Evolutionary conservation across 1,140 invertebrate genomes (phyloP).

Genomic region (Pristionchus pacificus): DNA sequence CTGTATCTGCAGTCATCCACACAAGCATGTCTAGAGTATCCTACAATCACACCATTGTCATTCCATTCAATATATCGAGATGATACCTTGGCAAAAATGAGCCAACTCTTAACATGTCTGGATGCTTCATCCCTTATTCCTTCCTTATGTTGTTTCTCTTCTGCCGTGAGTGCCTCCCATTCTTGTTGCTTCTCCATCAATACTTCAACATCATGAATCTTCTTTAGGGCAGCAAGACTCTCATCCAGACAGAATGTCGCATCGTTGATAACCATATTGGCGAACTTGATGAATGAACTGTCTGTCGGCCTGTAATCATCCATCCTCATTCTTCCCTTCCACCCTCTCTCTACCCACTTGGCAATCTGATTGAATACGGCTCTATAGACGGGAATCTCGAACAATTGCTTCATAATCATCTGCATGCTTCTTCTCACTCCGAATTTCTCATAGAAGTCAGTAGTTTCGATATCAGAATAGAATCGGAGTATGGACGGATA

Average conservation of each 20-base stretch:
- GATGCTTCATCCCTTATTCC: constrained; percentile 72
- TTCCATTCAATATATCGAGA: not conserved
- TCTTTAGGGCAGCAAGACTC: constrained; percentile 85
- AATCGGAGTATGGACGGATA: constrained; percentile 91
- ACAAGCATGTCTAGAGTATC: constrained; percentile 98
- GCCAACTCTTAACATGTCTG: constrained; percentile 76
- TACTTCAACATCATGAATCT: constrained; percentile 86
- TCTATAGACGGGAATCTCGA: constrained; percentile 61
- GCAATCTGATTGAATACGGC: constrained; percentile 63
- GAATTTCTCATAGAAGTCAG: constrained; percentile 98
- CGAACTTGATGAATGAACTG: constrained; percentile 86
- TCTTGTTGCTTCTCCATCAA: constrained; percentile 67
- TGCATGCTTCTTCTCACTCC: constrained; percentile 95
- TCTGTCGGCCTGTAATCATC: constrained; percentile 70
- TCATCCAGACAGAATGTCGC: constrained; percentile 95
- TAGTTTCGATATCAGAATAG: constrained; percentile 93
- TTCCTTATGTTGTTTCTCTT: constrained; percentile 40
- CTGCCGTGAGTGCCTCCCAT: constrained; percentile 38
- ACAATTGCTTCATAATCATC: constrained; percentile 78
- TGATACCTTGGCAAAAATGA: constrained; percentile 58
- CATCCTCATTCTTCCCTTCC: too few relatives aligned
- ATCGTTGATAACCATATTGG: constrained; percentile 99
- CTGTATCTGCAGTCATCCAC: constrained; percentile 87
- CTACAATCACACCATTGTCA: constrained; percentile 82
- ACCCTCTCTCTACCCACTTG: constrained; percentile 56